Evolutionary conservation across 2,113 vertebrate genomes (phyloP), one percentile per base, ranked within the genome.

Genomic region (Silurus glanis): DNA sequence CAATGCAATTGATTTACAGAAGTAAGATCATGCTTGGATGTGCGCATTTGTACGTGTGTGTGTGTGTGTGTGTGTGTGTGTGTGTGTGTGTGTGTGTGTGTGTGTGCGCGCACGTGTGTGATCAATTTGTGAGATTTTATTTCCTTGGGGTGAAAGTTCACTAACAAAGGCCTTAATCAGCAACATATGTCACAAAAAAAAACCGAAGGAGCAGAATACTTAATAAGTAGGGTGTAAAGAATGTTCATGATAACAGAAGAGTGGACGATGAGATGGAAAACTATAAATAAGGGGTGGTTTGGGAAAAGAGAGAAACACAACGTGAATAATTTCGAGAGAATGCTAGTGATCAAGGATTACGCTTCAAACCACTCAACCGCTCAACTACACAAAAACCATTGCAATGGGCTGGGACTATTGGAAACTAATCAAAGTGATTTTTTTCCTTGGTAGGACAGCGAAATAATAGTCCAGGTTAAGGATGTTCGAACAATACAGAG

Each of bases 91-190:
- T 21, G 19, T 72, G 28, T 72, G 75, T 58, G 23, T 84, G 55
- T 25, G 83, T 14, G 59, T 64, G 71, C 62, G 45, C 64, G 71
- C 51, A 45, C 21, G 61, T 13, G 19, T 0, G 19, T 17, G 17
- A 49, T n/a, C 64, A 76, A 83, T 76, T 71, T 82, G 80, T 76
- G 58, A 82, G 80, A 74, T 82, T 76, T 45, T 28, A 82, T 87
- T 76, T 76, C 85, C 51, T 67, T 53, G 59, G 80, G 85, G 80
- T 87, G 80, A 87, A 76, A 76, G 85, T 83, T 83, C 85, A 87
- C 80, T 8, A 61, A 87, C 80, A 64, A 75, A 78, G 16, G 59
- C 53, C 71, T 86, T 82, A 83, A 87, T 83, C 85, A 87, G 55
- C 80, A 87, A 75, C 85, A 87, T 66, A 67, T 83, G 85, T 75